Percentiles rank a stretch among this genome's conserved stretches.
Evolutionary conservation across 2,113 vertebrate genomes (phyloP).

Genomic region (Clarias batrachus): DNA sequence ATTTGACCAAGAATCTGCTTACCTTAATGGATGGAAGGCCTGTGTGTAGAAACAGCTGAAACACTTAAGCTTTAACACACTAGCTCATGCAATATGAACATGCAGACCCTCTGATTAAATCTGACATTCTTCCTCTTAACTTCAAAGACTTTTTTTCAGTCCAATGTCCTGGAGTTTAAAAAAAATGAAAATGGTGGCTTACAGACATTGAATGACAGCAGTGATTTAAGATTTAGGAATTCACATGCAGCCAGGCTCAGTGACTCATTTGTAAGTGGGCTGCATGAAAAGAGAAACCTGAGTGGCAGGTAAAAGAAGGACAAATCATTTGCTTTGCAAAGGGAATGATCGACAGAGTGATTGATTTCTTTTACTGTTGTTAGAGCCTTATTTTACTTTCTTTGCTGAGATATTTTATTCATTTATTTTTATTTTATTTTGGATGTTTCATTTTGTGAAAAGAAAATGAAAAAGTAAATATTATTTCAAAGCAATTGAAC

Average conservation of each 20-base stretch:
- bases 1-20: neutral
- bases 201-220: conserved; percentile 6
- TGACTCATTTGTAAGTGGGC: conserved; percentile 20
- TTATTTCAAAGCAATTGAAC: neutral
- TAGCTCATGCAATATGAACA: neutral
- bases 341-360: neutral
- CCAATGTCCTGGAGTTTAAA: neutral
- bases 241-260: conserved; percentile 11
- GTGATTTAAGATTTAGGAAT: conserved; percentile 8
- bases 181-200: conserved; percentile 1
- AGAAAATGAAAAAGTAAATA: conserved; percentile 14
- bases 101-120: neutral
- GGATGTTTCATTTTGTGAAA: neutral
- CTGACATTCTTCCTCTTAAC: conserved; percentile 7
- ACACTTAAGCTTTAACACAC: neutral
- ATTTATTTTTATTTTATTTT: neutral
- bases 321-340: conserved; percentile 9
- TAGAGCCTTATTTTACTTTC: neutral
- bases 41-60: neutral
- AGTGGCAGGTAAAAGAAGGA: conserved; percentile 23
- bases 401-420: neutral
- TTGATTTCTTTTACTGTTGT: conserved; percentile 13
- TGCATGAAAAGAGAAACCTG: conserved; percentile 24
- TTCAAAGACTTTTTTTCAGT: neutral
- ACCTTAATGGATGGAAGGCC: neutral